Evolutionary conservation across 2,888 invertebrate genomes (phyloP).

Genomic region (Drosophila falleni): DNA sequence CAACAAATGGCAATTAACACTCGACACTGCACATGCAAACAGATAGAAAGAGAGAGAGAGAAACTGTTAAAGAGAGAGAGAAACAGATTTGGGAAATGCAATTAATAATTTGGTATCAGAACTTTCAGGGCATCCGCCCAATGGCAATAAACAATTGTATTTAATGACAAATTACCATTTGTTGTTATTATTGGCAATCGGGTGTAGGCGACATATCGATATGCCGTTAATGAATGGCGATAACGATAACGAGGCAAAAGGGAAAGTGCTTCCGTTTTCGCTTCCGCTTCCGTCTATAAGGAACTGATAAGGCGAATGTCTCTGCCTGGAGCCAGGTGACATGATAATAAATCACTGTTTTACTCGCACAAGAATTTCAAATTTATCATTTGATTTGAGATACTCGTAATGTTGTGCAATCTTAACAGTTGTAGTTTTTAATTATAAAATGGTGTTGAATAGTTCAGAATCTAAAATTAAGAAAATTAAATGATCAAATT

Average conservation of each 20-base stretch:
- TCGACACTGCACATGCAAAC: conserved; percentile 14
- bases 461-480: not conserved
- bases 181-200: conserved; percentile 19
- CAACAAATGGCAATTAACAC: conserved; percentile 74
- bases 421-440: not conserved
- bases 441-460: not conserved
- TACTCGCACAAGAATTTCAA: not conserved
- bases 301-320: conserved; percentile 7
- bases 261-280: conserved; percentile 39
- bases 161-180: conserved; percentile 71
- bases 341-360: conserved; percentile 1
- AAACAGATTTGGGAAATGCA: conserved; percentile 62
- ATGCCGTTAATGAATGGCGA: conserved; percentile 17
- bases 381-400: conserved; percentile 4
- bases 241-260: conserved; percentile 42
- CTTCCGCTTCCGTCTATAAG: conserved; percentile 3
- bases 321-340: not conserved
- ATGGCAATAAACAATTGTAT: conserved; percentile 48
- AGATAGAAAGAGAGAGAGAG: not conserved
- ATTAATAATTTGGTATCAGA: conserved; percentile 58
- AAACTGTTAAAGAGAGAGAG: not conserved
- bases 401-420: not conserved
- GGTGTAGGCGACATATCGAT: conserved; percentile 27
- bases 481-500: conserved; percentile 10
- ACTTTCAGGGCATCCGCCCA: no score